A percentile compares a stretch with the other conserved stretches of the same genome.
Conservation (phyloP, 1,140 invertebrate species). For the Drosophila carrolli region DNA sequence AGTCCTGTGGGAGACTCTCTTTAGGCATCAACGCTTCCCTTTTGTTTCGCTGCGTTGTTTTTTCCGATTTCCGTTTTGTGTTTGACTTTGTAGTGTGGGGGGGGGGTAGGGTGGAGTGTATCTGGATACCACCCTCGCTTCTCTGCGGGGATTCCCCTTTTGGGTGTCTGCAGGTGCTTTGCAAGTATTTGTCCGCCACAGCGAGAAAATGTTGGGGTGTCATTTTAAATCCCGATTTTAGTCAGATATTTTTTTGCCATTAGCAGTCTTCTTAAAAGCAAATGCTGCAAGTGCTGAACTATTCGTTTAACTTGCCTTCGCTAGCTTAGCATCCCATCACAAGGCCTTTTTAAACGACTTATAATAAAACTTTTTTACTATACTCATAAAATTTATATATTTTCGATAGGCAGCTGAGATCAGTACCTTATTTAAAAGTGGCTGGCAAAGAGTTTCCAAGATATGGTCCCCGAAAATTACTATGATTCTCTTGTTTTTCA, state of each 20-base stretch:
- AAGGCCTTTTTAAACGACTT: too few relatives aligned
- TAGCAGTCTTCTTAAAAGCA: too few relatives aligned
- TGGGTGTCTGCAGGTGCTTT: conserved; percentile 10
- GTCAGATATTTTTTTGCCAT: too few relatives aligned
- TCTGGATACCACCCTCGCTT: not conserved
- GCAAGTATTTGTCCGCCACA: conserved; percentile 3
- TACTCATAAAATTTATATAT: too few relatives aligned
- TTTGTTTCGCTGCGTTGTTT: conserved; percentile 31
- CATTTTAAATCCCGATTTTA: too few relatives aligned
- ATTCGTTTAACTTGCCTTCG: too few relatives aligned
- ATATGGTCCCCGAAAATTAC: not conserved
- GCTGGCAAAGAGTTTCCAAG: not conserved
- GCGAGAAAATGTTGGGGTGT: not conserved
- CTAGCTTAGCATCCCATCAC: too few relatives aligned
- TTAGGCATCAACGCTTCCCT: conserved; percentile 3
- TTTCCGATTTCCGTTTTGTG: conserved; percentile 69
- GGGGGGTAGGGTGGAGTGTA: not conserved
- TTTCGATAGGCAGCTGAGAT: too few relatives aligned
- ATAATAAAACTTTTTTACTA: too few relatives aligned
- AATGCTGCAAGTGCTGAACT: too few relatives aligned
- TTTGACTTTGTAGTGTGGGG: conserved; percentile 1
- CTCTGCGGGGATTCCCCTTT: not conserved
- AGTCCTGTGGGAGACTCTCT: conserved; percentile 14
- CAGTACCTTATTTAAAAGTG: not conserved
- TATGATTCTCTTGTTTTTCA: conserved; percentile 1